phyloP scores from a whole-genome alignment of 2,888 invertebrate genomes.

The Epirrhoe tristata region DNA sequence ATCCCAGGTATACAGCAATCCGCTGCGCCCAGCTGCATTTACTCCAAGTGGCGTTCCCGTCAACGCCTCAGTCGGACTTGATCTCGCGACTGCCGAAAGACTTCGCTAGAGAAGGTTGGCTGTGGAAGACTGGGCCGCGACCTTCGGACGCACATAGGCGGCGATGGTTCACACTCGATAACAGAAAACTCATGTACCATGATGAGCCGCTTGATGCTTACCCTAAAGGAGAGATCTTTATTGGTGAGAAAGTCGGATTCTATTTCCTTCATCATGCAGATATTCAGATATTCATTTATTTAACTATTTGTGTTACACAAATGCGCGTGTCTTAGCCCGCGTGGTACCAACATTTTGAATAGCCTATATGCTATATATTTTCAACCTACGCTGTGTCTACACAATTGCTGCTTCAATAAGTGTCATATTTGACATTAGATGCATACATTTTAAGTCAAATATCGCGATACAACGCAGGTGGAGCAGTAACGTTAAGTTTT shows the following conservation, averaged over 20 bases:
- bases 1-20: conserved; percentile 88
- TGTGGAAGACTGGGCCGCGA: conserved; percentile 95
- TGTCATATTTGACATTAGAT: too few relatives aligned
- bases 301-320: too few relatives aligned
- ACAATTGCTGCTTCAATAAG: too few relatives aligned
- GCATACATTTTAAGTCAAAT: too few relatives aligned
- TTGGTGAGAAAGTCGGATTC: conserved; percentile 78
- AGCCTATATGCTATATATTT: too few relatives aligned
- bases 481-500: too few relatives aligned
- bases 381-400: too few relatives aligned
- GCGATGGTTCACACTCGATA: conserved; percentile 95
- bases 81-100: conserved; percentile 91
- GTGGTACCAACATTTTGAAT: too few relatives aligned
- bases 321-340: too few relatives aligned
- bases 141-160: conserved; percentile 92
- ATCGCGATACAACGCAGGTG: too few relatives aligned
- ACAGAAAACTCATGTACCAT: conserved; percentile 96
- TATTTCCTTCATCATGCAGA: too few relatives aligned
- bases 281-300: background rate
- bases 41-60: conserved; percentile 93
- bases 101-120: conserved; percentile 94
- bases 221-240: conserved; percentile 96
- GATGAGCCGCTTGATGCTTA: conserved; percentile 94
- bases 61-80: conserved; percentile 89
- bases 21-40: conserved; percentile 94